Percentiles rank a stretch among this genome's conserved stretches.
Evolutionary conservation across 1,140 invertebrate genomes (phyloP).

Genomic region (Drosophila punjabiensis): DNA sequence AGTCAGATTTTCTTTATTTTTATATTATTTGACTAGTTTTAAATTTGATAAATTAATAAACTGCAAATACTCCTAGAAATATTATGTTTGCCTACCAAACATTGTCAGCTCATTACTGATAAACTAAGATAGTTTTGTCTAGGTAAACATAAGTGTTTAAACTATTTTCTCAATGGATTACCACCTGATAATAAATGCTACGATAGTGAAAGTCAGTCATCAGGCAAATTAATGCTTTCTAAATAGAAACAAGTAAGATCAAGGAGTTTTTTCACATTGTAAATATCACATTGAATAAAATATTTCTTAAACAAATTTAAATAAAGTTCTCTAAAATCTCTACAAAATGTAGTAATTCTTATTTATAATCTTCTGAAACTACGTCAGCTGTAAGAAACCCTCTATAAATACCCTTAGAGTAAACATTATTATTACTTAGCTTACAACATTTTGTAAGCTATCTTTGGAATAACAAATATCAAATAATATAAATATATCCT

Average conservation of each 20-base stretch:
- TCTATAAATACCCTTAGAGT: background rate
- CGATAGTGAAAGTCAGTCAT: constrained; percentile 1
- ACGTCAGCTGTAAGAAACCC: background rate
- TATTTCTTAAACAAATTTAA: background rate
- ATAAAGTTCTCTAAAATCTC: background rate
- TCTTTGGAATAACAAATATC: background rate
- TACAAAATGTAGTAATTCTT: background rate
- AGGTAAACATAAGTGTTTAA: constrained; percentile 23
- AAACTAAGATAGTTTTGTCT: constrained; percentile 21
- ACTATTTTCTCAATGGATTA: constrained; percentile 33
- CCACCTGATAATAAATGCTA: background rate
- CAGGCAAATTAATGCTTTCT: background rate
- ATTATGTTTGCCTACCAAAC: background rate
- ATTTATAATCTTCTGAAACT: background rate
- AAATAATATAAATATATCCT: constrained; percentile 4
- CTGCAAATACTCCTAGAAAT: background rate
- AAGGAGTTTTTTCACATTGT: no score
- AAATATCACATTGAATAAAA: no score
- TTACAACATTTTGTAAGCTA: background rate
- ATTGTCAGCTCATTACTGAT: constrained; percentile 4
- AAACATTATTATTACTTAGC: background rate
- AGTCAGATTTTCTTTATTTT: background rate
- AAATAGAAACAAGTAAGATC: background rate
- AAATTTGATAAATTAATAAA: background rate
- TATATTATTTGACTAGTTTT: background rate